Evolutionary conservation across 2,797 vertebrate species (phyloP).

Genomic region (Triplophysa yarkandensis): DNA sequence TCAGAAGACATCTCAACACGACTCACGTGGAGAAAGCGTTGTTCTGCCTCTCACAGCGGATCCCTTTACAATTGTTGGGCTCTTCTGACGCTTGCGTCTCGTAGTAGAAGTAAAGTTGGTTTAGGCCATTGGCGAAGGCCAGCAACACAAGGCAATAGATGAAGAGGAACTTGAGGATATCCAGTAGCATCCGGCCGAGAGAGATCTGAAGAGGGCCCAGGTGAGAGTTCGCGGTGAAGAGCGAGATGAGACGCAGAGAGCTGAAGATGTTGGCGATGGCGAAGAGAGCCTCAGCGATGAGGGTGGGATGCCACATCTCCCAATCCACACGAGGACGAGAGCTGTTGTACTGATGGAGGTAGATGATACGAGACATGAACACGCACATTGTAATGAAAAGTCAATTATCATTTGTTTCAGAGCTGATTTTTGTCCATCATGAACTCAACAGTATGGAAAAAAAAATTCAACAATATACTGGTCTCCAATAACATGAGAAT

Average conservation of each 20-base stretch:
- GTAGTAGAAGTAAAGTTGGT: constrained; percentile 99
- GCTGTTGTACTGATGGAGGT: constrained; percentile 85
- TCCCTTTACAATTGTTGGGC: constrained; percentile 95
- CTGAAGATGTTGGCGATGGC: constrained; percentile 99
- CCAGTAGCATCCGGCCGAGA: constrained; percentile 95
- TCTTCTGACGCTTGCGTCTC: constrained; percentile 95
- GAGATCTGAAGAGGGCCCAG: constrained; percentile 97
- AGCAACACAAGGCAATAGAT: constrained; percentile 97
- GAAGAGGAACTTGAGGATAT: constrained; percentile 99
- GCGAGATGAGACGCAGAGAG: constrained; percentile 94
- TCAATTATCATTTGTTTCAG: too few species aligned
- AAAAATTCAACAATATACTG: too few species aligned
- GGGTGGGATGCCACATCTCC: constrained; percentile 99
- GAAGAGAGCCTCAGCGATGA: constrained; percentile 96
- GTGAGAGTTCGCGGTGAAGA: constrained; percentile 98
- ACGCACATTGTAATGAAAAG: background rate
- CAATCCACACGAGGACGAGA: constrained; percentile 94
- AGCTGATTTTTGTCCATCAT: too few species aligned
- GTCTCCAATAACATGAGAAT: too few species aligned
- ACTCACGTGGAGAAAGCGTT: constrained; percentile 99
- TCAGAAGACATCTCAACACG: background rate
- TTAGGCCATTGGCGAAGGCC: constrained; percentile 95
- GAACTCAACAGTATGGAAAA: too few species aligned
- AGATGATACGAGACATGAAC: background rate
- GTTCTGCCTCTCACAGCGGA: constrained; percentile 97